phyloP scores from a whole-genome alignment of 2,888 invertebrate species.

The Meteorus cinctellus region DNA sequence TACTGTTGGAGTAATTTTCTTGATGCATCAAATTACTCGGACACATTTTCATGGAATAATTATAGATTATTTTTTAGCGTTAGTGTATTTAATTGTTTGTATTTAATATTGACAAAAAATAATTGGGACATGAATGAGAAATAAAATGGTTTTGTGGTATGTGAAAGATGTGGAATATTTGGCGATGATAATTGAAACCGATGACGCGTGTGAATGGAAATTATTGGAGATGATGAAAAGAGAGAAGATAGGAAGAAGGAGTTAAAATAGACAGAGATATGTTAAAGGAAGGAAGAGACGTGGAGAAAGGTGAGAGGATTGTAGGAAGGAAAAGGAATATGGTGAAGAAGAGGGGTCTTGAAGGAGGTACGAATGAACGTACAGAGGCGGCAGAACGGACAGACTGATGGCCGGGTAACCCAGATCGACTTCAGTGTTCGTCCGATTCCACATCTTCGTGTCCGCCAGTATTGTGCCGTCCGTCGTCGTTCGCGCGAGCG shows the following conservation, averaged over 20 bases:
- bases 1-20: background rate
- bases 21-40: background rate
- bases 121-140: background rate
- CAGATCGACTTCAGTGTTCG: constrained; percentile 68
- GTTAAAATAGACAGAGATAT: constrained; percentile 34
- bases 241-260: constrained; percentile 30
- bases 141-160: too few species aligned
- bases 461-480: constrained; percentile 69
- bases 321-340: constrained; percentile 39
- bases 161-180: background rate
- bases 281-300: constrained; percentile 33
- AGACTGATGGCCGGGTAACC: constrained; percentile 73
- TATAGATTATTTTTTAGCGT: background rate
- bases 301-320: constrained; percentile 36
- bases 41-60: background rate
- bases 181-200: background rate
- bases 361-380: constrained; percentile 42
- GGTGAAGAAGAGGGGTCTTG: constrained; percentile 17
- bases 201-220: background rate
- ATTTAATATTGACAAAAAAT: background rate
- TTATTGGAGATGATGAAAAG: constrained; percentile 3
- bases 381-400: constrained; percentile 55
- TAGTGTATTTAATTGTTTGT: too few species aligned
- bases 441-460: constrained; percentile 63
- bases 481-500: constrained; percentile 61